Evolutionary conservation across 2,113 vertebrate species (phyloP).

Genomic region (Pristiophorus japonicus): DNA sequence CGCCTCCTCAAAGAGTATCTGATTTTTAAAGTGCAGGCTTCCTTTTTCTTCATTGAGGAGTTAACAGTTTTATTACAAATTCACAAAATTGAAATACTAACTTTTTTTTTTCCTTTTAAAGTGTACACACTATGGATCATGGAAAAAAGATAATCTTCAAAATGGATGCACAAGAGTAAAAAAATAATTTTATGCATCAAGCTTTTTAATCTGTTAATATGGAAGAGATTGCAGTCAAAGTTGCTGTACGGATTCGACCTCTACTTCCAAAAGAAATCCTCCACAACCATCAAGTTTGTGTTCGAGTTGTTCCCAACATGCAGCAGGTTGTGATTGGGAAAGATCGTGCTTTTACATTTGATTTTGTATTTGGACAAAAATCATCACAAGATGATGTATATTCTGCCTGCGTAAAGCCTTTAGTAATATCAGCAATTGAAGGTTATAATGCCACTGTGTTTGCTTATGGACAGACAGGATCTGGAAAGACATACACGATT

Average conservation of each 20-base stretch:
- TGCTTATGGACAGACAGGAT: constrained; percentile 86
- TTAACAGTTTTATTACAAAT: neutral
- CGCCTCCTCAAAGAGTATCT: neutral
- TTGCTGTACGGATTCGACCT: constrained; percentile 80
- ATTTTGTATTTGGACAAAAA: constrained; percentile 76
- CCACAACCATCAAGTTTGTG: constrained; percentile 71
- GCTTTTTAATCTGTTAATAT: constrained; percentile 46
- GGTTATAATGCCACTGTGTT: constrained; percentile 85
- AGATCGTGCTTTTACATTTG: constrained; percentile 74
- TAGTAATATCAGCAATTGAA: constrained; percentile 66
- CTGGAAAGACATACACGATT: constrained; percentile 85
- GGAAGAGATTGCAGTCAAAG: constrained; percentile 74
- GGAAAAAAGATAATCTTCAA: constrained; percentile 14
- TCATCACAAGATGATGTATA: constrained; percentile 76
- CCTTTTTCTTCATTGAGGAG: too few relatives aligned
- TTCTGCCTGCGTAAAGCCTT: constrained; percentile 67
- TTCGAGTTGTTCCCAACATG: constrained; percentile 63
- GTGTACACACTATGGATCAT: neutral
- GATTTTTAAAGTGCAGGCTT: neutral
- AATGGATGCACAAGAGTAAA: neutral
- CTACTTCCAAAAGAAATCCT: constrained; percentile 76
- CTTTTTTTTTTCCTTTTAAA: neutral
- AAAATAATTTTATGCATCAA: neutral
- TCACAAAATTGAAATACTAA: neutral
- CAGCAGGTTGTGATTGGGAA: constrained; percentile 70